Conservation (phyloP, 2,113 vertebrate species). For the Plestiodon gilberti region DNA sequence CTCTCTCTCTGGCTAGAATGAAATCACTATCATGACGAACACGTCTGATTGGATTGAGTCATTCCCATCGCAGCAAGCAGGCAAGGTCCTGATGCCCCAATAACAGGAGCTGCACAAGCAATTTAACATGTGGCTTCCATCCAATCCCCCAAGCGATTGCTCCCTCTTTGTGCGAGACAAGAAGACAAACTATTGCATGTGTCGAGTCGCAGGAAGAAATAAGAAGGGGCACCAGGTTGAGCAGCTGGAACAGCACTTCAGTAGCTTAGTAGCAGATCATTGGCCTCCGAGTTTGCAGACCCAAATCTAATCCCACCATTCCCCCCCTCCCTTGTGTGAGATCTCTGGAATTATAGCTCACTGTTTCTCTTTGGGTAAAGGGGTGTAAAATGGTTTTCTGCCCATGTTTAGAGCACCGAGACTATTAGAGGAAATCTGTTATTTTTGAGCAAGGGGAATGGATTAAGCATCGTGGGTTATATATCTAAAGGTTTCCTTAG, state of each 20-base stretch:
- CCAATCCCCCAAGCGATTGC: neutral
- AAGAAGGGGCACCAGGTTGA: neutral
- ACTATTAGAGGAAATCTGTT: neutral
- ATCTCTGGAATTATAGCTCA: neutral
- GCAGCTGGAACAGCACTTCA: neutral
- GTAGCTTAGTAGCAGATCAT: neutral
- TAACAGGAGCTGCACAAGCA: neutral
- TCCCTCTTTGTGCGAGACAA: neutral
- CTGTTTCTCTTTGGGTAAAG: neutral
- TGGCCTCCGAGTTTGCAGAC: neutral
- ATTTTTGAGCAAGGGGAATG: neutral
- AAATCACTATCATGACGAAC: rapidly evolving
- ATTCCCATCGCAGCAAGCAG: neutral
- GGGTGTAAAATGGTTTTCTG: neutral
- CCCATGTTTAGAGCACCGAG: neutral
- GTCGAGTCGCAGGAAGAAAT: neutral
- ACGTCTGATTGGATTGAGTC: neutral
- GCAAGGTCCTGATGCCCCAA: neutral
- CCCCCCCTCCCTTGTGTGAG: neutral
- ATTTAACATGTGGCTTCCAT: neutral
- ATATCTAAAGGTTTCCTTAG: too few species aligned
- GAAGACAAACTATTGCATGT: neutral
- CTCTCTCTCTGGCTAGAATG: neutral
- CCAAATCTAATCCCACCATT: neutral
- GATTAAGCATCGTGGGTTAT: neutral